phyloP scores from a whole-genome alignment of 2,888 invertebrate genomes.

The Lycia hirtaria region DNA sequence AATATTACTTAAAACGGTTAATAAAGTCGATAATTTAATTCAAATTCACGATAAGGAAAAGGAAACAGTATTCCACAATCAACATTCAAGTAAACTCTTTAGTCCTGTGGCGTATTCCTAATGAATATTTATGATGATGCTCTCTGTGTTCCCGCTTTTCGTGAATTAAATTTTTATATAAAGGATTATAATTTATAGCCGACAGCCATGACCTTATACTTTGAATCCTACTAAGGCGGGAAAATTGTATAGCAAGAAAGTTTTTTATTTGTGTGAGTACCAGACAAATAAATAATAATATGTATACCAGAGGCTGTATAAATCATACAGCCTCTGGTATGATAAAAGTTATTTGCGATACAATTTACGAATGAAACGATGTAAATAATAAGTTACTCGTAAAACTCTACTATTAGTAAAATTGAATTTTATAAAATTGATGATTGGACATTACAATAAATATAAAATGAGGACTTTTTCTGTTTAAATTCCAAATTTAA shows the following conservation, averaged over 20 bases:
- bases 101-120: slow-evolving; percentile 29
- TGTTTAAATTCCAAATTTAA: not conserved
- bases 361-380: not conserved
- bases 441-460: not conserved
- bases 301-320: too few relatives aligned
- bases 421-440: not conserved
- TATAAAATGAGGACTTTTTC: not conserved
- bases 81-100: slow-evolving; percentile 24
- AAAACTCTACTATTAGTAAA: not conserved
- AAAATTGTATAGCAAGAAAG: not conserved
- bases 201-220: slow-evolving; percentile 24
- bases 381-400: not conserved
- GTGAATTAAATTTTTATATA: slow-evolving; percentile 35
- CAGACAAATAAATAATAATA: too few relatives aligned
- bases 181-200: slow-evolving; percentile 44
- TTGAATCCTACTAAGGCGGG: not conserved
- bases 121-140: slow-evolving; percentile 51
- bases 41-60: not conserved
- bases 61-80: not conserved
- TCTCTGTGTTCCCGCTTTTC: slow-evolving; percentile 18
- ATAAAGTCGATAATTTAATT: not conserved
- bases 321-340: not conserved
- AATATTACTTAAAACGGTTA: not conserved
- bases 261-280: not conserved
- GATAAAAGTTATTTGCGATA: not conserved